A percentile compares a stretch with the other conserved stretches of the same genome.
These are phyloP conservation scores for Cyanistes caeruleus DNA, from an alignment of 2,113 vertebrate genomes.

Conservation along the genomic window DNA sequence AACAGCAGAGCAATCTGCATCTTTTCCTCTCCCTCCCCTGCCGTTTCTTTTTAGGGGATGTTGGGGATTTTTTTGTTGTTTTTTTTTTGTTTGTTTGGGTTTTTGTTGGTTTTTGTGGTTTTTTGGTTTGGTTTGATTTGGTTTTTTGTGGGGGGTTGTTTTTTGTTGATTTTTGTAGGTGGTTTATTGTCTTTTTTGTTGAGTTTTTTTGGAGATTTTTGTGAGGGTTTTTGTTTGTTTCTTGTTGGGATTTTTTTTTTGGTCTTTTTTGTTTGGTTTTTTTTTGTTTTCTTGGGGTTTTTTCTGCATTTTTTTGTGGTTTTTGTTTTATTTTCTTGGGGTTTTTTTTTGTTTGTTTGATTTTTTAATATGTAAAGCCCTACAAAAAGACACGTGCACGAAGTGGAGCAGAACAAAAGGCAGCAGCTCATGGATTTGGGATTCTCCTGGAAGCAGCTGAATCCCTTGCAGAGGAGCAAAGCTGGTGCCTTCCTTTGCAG, in stretches of 20 bases:
- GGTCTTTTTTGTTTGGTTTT: neutral
- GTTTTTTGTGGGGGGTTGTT: neutral
- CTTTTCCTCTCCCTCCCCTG: neutral
- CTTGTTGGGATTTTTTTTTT: neutral
- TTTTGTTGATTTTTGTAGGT: neutral
- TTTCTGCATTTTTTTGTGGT: too few species aligned
- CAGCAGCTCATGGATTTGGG: neutral
- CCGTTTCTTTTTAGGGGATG: neutral
- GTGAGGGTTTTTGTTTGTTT: too few species aligned
- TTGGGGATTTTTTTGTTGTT: too few species aligned
- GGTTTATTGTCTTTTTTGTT: too few species aligned
- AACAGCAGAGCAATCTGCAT: neutral
- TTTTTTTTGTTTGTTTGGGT: too few species aligned
- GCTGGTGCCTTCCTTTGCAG: neutral
- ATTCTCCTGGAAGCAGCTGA: constrained; percentile 27
- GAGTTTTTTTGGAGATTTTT: too few species aligned
- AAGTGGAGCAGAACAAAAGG: constrained; percentile 49
- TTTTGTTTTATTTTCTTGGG: neutral
- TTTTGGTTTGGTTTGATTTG: too few species aligned
- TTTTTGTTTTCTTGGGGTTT: neutral
- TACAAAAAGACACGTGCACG: neutral
- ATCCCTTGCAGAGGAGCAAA: constrained; percentile 38
- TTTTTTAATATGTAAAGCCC: neutral
- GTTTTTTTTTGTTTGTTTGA: neutral
- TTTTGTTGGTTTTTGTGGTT: accelerated